Conservation (phyloP, 2,113 vertebrate species). For the Bucco capensis region DNA sequence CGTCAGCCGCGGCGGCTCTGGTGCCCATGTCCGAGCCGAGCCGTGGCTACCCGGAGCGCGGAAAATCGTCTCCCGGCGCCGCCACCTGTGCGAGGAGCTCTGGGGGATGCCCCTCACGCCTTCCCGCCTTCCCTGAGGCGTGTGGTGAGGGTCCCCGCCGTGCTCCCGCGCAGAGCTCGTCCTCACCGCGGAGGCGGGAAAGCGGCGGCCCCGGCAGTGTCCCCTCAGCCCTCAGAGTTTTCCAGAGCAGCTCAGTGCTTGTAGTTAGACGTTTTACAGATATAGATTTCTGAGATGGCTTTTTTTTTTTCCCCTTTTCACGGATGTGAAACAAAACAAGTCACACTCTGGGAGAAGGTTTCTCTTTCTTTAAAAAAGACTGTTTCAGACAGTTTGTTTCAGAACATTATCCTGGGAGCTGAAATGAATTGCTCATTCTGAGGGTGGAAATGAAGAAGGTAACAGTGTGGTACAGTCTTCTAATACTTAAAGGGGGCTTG, state of each 20-base stretch:
- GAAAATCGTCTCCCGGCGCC: neutral
- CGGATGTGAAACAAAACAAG: neutral
- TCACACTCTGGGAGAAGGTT: fast-evolving
- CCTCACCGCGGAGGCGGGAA: neutral
- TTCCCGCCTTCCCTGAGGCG: neutral
- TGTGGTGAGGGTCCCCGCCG: neutral
- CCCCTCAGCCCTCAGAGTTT: neutral
- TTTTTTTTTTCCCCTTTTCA: too few relatives aligned
- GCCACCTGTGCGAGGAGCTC: neutral
- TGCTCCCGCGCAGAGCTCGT: neutral
- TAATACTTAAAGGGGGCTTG: too few relatives aligned
- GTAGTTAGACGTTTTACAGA: too few relatives aligned
- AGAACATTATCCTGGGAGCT: neutral
- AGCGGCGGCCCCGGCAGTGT: neutral
- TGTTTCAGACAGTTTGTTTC: neutral
- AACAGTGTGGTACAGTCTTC: neutral
- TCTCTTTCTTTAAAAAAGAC: neutral
- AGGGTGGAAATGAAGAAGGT: neutral
- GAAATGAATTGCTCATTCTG: neutral
- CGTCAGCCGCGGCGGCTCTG: neutral
- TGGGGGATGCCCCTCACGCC: neutral
- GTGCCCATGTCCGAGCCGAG: neutral
- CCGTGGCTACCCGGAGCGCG: neutral
- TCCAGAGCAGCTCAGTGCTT: too few relatives aligned
- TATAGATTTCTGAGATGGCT: fast-evolving